Evolutionary conservation across 1,140 invertebrate species (phyloP), one percentile per base, ranked within the genome.

Genomic region (Drosophila arizonae): DNA sequence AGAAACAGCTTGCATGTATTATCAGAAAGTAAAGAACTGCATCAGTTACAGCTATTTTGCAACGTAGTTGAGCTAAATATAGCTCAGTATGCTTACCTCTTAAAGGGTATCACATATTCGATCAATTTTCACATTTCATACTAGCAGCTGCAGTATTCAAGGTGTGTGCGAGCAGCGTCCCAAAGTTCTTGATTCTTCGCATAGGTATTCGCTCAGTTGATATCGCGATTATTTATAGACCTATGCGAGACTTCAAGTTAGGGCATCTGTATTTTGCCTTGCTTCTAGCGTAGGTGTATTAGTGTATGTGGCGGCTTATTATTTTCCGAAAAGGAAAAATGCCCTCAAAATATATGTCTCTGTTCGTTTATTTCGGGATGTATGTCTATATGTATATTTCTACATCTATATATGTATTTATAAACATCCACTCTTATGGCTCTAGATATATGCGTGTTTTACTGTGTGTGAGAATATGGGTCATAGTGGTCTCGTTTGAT

Each of bases 211-310:
- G 61, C 45, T 70, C 48, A 54, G 52, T 77, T 70, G 62, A 39
- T 39, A 79, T 84, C 68, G 36, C 39, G 45, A 75, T 68, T 86
- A 86, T 86, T 79, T 71, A 76, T 86, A 86, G 82, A 54, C 6
- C 33, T 60, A 50, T 68, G 52, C 67, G 61, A 73, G 72, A 72
- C 76, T 77, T 82, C 62, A 71, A 79, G 65, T 82, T 87, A 82
- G 79, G 82, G 68, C 82, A 81, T 79, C 76, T 70, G 52, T 68
- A 72, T 72, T 70, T 75, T 61, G 77, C 71, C 62, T 82, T 70
- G 58, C 28, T 58, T 36, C 61, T 71, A 52, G 48, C 43, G 56
- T 30, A 24, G 24, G 55, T 36, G 56, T 54, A 52, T 30, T 67
- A 56, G n/a, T 46, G 50, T 52, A 50, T 45, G 61, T 54, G 17